Evolutionary conservation across 2,888 invertebrate genomes (phyloP), one percentile per base, ranked within the genome.

Genomic region (Dusona sp.): DNA sequence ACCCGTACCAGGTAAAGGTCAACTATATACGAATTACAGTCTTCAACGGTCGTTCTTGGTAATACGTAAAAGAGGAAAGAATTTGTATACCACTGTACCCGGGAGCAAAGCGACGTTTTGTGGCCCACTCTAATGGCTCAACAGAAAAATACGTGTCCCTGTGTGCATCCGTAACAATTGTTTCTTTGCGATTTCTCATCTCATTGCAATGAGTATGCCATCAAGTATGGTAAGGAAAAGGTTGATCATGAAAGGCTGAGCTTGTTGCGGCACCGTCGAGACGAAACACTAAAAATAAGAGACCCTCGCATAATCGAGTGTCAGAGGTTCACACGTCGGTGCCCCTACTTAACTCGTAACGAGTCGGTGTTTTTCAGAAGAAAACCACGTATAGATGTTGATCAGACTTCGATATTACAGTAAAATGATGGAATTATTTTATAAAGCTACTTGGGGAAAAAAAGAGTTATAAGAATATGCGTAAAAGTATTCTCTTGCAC

Each of bases 401-500:
- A 75, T 79, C 79, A 25, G 42, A 57, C 65, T 73, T 86, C 70
- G 75, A 83, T 83, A 72, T 83, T 83, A 83, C 68, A 29, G 11
- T 19, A 16, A 57, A 51, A 77, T n/a, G 36, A 72, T 77, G 77
- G 42, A 33, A 78, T 85, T 42, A 42, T 73, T 22, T 77, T 72
- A 25, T 70, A 25, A 77, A 65, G 72, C 79, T 84, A 77, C 84
- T 80, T 80, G 70, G 19, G 78, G 73, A 70, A 78, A 84, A 42
- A 85, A 87, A 72, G 86, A 82, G 38, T 65, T 73, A 65, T 22
- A 33, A 79, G 83, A 84, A 84, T 83, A 57, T 77, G 65, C 81
- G 87, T 74, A 81, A 80, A 85, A 86, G 88, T 89, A 88, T 88
- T 88, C 86, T 84, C 88, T 85, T 61, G 67, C 54, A 67, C 45